Evolutionary conservation across 2,888 invertebrate species (phyloP), one percentile per base, ranked within the genome.

Genomic region (Pollenia griseotomentosa): DNA sequence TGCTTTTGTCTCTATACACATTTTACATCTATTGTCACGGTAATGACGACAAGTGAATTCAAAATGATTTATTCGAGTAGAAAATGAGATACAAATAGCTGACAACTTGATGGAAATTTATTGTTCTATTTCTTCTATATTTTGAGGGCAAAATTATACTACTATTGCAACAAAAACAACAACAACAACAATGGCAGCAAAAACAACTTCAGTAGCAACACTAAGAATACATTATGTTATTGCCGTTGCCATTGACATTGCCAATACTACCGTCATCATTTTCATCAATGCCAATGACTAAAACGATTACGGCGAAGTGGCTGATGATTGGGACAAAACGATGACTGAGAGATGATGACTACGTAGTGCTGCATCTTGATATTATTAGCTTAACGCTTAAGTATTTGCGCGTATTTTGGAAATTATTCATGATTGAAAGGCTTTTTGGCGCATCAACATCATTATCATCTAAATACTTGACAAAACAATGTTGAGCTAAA

Each of bases 71-170:
- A 90, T 89, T 90, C 88, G 88, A 88, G 89, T 89, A 88, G 89
- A 90, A 90, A 90, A 90, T 90, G 88, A 89, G 88, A 88, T 89
- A 90, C 89, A 90, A 89, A 90, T 90, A 90, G 89, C 88, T 89
- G 89, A 89, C 89, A 90, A 89, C 83, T 88, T 90, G 89, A 88
- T 90, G 88, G 88, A 86, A 88, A 89, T 89, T 88, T 88, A 90
- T 89, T 89, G 89, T 89, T 87, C 81, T 57, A 87, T 87, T 78
- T 73, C 75, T 75, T 77, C 14, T 65, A 57, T 79, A 68, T 23
- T 77, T 77, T 71, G 55, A 77, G 63, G 77, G 55, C 70, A 74
- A 74, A 81, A 81, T 73, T 81, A 81, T 59, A 65, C 65, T 81
- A 59, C 79, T 44, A 51, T 23, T 61, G 33, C 33, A 33, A 61